These are phyloP conservation scores for Rhinogobius similis DNA, from an alignment of 2,113 vertebrate genomes.

Conservation along the genomic window DNA sequence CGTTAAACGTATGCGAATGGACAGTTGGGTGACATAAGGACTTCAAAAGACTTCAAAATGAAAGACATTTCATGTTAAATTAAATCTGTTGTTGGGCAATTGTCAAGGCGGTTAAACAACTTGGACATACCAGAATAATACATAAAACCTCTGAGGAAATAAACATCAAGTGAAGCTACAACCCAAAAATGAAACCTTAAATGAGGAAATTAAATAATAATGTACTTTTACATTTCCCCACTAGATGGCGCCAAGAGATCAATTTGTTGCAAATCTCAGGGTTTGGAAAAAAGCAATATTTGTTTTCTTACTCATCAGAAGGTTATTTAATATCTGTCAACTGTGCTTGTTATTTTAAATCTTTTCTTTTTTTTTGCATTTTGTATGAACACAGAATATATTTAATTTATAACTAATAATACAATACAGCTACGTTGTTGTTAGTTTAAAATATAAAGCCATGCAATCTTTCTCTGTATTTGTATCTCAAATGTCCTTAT, in stretches of 20 bases:
- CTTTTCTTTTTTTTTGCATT: conserved; percentile 76
- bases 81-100: conserved; percentile 21
- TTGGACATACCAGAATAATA: conserved; percentile 8
- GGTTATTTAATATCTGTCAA: conserved; percentile 90
- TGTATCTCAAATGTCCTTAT: conserved; percentile 81
- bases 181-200: not conserved
- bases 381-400: conserved; percentile 84
- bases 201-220: not conserved
- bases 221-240: not conserved
- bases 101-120: not conserved
- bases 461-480: conserved; percentile 87
- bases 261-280: conserved; percentile 57
- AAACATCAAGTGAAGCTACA: not conserved
- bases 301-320: conserved; percentile 17
- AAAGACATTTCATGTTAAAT: conserved; percentile 24
- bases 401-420: conserved; percentile 70
- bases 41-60: conserved; percentile 11
- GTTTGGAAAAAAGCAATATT: conserved; percentile 80
- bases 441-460: conserved; percentile 82
- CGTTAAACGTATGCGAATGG: conserved; percentile 91
- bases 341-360: conserved; percentile 75
- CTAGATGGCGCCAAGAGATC: conserved; percentile 23
- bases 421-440: conserved; percentile 66
- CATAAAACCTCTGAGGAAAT: not conserved
- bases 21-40: conserved; percentile 90